phyloP scores from a whole-genome alignment of 2,888 invertebrate genomes.

The Drosophila pegasa region DNA sequence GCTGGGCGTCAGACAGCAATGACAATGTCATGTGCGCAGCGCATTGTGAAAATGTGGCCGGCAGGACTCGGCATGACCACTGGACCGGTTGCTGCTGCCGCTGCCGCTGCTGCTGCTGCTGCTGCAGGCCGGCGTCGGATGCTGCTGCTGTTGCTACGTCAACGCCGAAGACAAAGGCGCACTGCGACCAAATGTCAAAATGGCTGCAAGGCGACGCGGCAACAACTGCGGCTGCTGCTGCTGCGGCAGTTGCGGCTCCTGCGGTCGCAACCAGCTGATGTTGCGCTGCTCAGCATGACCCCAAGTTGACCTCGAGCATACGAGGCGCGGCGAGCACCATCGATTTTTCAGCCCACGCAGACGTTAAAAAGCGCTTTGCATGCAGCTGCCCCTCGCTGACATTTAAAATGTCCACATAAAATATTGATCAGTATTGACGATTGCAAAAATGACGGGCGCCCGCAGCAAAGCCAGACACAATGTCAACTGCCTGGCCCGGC shows the following conservation, averaged over 20 bases:
- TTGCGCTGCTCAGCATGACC: slow-evolving; percentile 51
- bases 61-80: slow-evolving; percentile 24
- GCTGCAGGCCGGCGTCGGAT: slow-evolving; percentile 25
- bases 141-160: slow-evolving; percentile 46
- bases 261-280: slow-evolving; percentile 2
- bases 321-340: slow-evolving; percentile 47
- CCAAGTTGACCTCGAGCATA: slow-evolving; percentile 66
- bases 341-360: slow-evolving; percentile 54
- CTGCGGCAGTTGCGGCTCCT: slow-evolving; percentile 2
- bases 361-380: slow-evolving; percentile 21
- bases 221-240: slow-evolving; percentile 15
- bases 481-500: slow-evolving; percentile 42
- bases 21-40: slow-evolving; percentile 71
- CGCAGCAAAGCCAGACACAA: slow-evolving; percentile 50
- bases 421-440: slow-evolving; percentile 72
- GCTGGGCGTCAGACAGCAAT: slow-evolving; percentile 30
- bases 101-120: neutral
- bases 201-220: slow-evolving; percentile 58
- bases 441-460: slow-evolving; percentile 34
- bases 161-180: slow-evolving; percentile 78
- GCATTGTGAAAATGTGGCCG: slow-evolving; percentile 64
- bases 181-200: slow-evolving; percentile 70
- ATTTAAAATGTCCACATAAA: slow-evolving; percentile 70
- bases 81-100: slow-evolving; percentile 15
- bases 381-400: slow-evolving; percentile 33